Base-by-base conservation (phyloP, 2,888 invertebrate genomes). In the Kryphioiulus occultus region DNA sequence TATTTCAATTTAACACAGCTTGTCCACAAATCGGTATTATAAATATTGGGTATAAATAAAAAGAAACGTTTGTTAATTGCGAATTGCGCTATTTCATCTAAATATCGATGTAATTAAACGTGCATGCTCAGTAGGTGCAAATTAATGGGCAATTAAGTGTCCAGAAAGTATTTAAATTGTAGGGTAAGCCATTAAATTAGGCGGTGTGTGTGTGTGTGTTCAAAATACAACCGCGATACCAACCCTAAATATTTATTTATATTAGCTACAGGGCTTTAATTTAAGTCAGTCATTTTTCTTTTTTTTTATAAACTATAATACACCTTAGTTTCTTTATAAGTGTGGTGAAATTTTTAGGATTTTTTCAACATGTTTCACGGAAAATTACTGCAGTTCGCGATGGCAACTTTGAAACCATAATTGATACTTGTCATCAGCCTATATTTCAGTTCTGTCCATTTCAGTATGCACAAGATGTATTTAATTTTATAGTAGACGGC, bases 181-280 rank as follows among this genome's bases (percentile, higher is more conserved):
- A 26, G 39, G 68, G 68, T 68, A 26, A 26, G 59, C 68, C 26
- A 26, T 68, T 68, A 26, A 68, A 68, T 68, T 68, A 68, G 7
- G 12, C 26, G 26, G 26, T 26, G 68, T 68, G 68, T 26, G 68
- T 68, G 68, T 68, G n/a, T n/a, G n/a, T n/a, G n/a, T n/a, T n/a
- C 26, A 26, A 5, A 26, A 68, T 68, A 26, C 26, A 26, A 68
- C 26, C 68, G 9, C 68, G 68, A 26, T 9, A n/a, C 22, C 68
- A 26, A 68, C 68, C 68, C 68, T 68, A n/a, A 68, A 68, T 68
- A 68, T 68, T 47, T 68, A 68, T 68, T 68, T 68, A 68, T 68
- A 68, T 68, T 68, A 26, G 68, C 68, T 68, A 12, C 68, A 26
- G 68, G 68, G 68, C 26, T 68, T 68, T 68, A 68, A 68, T 68